Evolutionary conservation across 2,797 vertebrate species (phyloP).

Genomic region (Gymnodraco acuticeps): DNA sequence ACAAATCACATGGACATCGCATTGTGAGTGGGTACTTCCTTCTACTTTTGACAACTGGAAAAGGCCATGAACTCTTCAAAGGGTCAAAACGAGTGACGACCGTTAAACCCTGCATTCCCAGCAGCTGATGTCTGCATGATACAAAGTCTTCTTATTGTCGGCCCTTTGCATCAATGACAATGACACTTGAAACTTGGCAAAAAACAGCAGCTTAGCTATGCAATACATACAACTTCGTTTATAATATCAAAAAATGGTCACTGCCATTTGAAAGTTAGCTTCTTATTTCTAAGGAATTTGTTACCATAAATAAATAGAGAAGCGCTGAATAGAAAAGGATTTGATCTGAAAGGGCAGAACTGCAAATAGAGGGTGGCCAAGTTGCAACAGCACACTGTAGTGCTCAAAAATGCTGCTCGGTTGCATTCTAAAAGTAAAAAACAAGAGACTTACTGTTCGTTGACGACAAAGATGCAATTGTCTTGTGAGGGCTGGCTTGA

Average conservation of each 20-base stretch:
- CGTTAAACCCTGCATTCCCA: conserved; percentile 43
- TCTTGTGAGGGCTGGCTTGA: conserved; percentile 94
- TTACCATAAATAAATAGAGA: conserved; percentile 18
- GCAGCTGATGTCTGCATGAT: conserved; percentile 25
- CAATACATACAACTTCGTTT: conserved; percentile 19
- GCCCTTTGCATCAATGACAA: background rate
- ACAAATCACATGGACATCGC: conserved; percentile 50
- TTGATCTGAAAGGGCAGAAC: conserved; percentile 35
- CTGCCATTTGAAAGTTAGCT: conserved; percentile 1
- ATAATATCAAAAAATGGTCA: conserved; percentile 1
- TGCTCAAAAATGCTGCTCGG: conserved; percentile 64
- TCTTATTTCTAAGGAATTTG: conserved; percentile 26
- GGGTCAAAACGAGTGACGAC: conserved; percentile 14
- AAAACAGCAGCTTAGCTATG: conserved; percentile 20
- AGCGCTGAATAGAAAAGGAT: conserved; percentile 17
- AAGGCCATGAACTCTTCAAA: conserved; percentile 31
- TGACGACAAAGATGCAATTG: conserved; percentile 99
- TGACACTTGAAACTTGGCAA: background rate
- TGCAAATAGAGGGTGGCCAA: conserved; percentile 38
- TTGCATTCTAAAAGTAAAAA: conserved; percentile 61
- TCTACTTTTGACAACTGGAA: conserved; percentile 39
- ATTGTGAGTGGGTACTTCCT: conserved; percentile 24
- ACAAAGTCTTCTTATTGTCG: conserved; percentile 25
- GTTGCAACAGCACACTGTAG: conserved; percentile 41
- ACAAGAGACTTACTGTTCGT: conserved; percentile 95